Evolutionary conservation across 1,140 invertebrate genomes (phyloP).

Genomic region (Leptoteleia sp.): DNA sequence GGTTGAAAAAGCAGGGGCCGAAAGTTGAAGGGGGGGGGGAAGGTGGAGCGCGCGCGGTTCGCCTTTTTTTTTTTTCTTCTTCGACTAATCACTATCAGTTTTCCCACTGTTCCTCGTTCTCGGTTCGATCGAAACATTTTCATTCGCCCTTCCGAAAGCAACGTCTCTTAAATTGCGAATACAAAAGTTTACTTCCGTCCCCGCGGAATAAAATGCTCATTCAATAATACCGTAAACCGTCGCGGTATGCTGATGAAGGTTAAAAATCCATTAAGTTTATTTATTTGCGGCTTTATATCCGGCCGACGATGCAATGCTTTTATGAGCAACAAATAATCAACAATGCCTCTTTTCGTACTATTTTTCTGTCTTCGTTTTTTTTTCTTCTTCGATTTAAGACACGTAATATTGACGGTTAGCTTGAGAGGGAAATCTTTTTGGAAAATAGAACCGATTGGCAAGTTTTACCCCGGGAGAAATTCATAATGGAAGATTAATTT

Average conservation of each 20-base stretch:
- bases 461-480: constrained; percentile 17
- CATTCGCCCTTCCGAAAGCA: constrained; percentile 2
- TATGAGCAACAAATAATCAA: constrained; percentile 34
- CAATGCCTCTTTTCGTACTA: constrained; percentile 15
- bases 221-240: constrained; percentile 10
- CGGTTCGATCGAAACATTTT: constrained; percentile 19
- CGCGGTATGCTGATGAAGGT: constrained; percentile 25
- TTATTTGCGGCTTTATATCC: constrained; percentile 33
- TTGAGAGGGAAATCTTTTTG: neutral
- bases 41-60: too few species aligned
- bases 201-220: too few species aligned
- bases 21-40: too few species aligned
- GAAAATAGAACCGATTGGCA: constrained; percentile 12
- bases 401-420: too few species aligned
- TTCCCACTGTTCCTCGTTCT: constrained; percentile 3
- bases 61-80: too few species aligned
- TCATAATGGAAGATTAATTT: constrained; percentile 46
- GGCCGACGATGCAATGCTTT: constrained; percentile 3
- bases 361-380: too few species aligned
- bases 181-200: constrained; percentile 6
- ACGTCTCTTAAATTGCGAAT: constrained; percentile 12
- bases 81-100: constrained; percentile 10
- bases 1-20: neutral
- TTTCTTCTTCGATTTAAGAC: too few species aligned
- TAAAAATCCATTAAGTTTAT: constrained; percentile 42